These are phyloP conservation scores for Aurelia sp. DNA, from an alignment of 30 jellyfish, hydroid and myxozoan species.

Conservation along the genomic window DNA sequence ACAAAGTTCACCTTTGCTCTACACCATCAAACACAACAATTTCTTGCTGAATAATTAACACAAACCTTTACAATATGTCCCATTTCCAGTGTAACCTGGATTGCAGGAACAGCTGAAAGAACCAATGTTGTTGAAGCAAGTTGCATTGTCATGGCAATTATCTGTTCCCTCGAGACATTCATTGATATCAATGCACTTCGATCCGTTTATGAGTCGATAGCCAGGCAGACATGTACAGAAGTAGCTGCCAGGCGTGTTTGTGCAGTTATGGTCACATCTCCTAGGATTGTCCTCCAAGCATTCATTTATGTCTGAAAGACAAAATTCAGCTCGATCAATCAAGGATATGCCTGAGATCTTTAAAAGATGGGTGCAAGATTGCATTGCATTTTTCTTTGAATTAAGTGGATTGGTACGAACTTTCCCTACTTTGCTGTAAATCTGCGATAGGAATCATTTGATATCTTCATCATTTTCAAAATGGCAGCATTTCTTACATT, in stretches of 20 bases:
- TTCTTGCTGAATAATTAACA: too few relatives aligned
- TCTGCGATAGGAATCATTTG: too few relatives aligned
- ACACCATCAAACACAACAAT: too few relatives aligned
- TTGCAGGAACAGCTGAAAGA: constrained; percentile 54
- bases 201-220: constrained; percentile 30
- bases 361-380: too few relatives aligned
- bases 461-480: too few relatives aligned
- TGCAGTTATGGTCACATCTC: constrained; percentile 46
- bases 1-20: too few relatives aligned
- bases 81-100: constrained; percentile 54
- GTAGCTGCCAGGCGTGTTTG: constrained; percentile 34
- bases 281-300: constrained; percentile 6
- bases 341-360: too few relatives aligned
- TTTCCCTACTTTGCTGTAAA: too few relatives aligned
- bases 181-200: constrained; percentile 37
- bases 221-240: constrained; percentile 56
- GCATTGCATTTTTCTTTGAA: too few relatives aligned
- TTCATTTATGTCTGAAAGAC: constrained; percentile 43
- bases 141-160: constrained; percentile 39
- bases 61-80: constrained; percentile 40
- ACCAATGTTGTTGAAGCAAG: constrained; percentile 34
- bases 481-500: too few relatives aligned
- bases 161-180: constrained; percentile 43
- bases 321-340: too few relatives aligned
- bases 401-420: too few relatives aligned